These are phyloP conservation scores for Eilema caniola DNA, from an alignment of 2,888 invertebrate genomes.

Conservation along the genomic window DNA sequence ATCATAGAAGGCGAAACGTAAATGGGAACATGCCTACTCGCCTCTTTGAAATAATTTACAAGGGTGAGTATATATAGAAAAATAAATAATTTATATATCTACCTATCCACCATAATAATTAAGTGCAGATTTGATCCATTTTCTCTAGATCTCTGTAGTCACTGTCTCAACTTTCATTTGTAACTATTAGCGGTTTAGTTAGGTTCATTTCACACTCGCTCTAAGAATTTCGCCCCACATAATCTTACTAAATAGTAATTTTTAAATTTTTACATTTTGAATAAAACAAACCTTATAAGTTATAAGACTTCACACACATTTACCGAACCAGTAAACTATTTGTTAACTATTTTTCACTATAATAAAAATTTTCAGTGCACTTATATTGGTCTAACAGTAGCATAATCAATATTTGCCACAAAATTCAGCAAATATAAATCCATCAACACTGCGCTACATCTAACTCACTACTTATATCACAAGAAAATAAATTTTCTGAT, in stretches of 20 bases:
- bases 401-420: neutral
- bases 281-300: neutral
- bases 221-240: neutral
- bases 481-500: neutral
- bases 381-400: neutral
- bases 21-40: too few relatives aligned
- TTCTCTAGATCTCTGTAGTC: neutral
- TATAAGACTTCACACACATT: neutral
- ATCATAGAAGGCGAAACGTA: too few relatives aligned
- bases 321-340: neutral
- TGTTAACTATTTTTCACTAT: slow-evolving; percentile 1
- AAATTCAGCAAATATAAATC: neutral
- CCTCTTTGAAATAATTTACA: too few relatives aligned
- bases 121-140: too few relatives aligned
- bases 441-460: neutral
- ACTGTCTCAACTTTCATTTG: neutral
- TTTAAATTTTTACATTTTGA: neutral
- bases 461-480: neutral
- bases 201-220: neutral
- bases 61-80: neutral
- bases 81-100: too few relatives aligned
- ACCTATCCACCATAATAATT: too few relatives aligned
- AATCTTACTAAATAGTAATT: neutral
- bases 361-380: neutral
- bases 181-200: too few relatives aligned